Conservation (phyloP, 1,140 invertebrate species). For the Campoletis sonorensis region DNA sequence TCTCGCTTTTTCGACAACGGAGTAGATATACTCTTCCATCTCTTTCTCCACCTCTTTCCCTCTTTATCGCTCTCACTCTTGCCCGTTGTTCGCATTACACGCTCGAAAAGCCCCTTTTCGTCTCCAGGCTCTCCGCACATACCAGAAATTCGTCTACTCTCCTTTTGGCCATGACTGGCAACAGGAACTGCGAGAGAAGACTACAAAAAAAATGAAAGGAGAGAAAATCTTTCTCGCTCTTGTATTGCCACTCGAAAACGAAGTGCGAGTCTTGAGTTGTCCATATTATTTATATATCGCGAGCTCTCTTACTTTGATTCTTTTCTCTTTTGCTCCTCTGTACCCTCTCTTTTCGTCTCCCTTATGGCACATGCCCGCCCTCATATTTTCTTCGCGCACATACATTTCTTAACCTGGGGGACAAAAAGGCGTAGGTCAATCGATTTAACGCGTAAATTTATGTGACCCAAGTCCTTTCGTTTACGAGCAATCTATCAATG, state of each 20-base stretch:
- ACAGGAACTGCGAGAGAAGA: not conserved
- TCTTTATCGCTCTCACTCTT: too few relatives aligned
- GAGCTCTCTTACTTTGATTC: not conserved
- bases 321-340: not conserved
- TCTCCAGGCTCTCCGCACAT: not conserved
- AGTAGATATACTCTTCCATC: not conserved
- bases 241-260: constrained; percentile 36
- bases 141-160: not conserved
- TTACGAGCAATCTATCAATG: not conserved
- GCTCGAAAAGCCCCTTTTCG: not conserved
- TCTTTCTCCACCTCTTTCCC: not conserved
- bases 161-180: not conserved
- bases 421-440: not conserved
- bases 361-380: not conserved
- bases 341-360: not conserved
- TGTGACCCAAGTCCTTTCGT: not conserved
- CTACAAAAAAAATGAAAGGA: not conserved
- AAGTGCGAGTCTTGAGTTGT: not conserved
- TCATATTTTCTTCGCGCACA: not conserved
- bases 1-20: not conserved
- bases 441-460: not conserved
- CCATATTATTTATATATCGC: constrained; percentile 19
- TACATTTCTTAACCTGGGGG: not conserved
- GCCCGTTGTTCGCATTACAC: constrained; percentile 18
- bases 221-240: not conserved